Evolutionary conservation across 2,888 invertebrate species (phyloP), one percentile per base, ranked within the genome.

Genomic region (Taenaris catops): DNA sequence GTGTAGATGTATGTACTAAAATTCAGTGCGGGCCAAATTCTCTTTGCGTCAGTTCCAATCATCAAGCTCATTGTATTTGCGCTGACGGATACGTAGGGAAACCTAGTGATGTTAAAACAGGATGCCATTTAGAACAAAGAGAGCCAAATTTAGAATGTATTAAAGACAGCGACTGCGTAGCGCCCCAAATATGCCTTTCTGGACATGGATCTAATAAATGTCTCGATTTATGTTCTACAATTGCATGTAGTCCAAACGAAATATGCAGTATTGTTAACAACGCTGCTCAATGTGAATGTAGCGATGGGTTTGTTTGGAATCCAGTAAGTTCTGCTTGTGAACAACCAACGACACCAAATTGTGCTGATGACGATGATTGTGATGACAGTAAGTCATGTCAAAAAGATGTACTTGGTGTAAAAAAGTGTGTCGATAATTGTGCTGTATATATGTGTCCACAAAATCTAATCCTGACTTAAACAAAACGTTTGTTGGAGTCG

Each of bases 21-120:
- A 87, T 94, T 16, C 95, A 96, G 56, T 96, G 96, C 63, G 96
- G 96, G 5, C 96, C 96, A 0, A 96, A 96, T 68, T 96, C 96
- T 1, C 72, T 96, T 1, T 96, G 96, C 63, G 90, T 96, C 3
- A 92, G 94, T 7, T 92, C 94, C 55, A 93, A 93, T 58, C 96
- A 96, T 68, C 90, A 93, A 44, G 94, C 96, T 1, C 91, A 94
- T 16, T 97, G 96, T 61, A 92, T 96, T 41, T 97, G 97, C 62
- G 89, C 92, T 10, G 93, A 95, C 43, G 95, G 94, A 0, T 95
- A 91, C 63, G 78, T 88, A 31, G 97, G 96, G 12, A 93, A 94
- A 71, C 96, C 96, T 0, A 92, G 91, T 48, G 94, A 96, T 67
- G 83, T 95, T 8, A 89, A 89, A 43, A 78, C 89, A 2, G 96